Evolutionary conservation across 2,797 vertebrate genomes (phyloP), one percentile per base, ranked within the genome.

Genomic region (Oreortyx pictus): DNA sequence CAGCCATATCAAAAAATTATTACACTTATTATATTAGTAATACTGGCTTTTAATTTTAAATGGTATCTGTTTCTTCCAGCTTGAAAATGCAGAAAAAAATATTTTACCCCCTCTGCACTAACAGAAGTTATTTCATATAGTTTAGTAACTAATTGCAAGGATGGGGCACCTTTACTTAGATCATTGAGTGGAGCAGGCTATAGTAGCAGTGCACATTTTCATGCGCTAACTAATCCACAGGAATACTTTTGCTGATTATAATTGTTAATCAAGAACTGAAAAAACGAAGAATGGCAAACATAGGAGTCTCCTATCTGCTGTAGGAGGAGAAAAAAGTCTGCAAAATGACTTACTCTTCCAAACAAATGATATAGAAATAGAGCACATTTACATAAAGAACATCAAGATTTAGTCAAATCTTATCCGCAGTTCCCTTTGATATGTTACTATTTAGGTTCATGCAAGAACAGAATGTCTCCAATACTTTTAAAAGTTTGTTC

Each of bases 11-110:
- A 25, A 81, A n/a, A 56, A 84, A 70, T 9, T 78, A 73, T 81
- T 86, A 50, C 86, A 81, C 82, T 7, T 78, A 79, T 79, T 86
- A 54, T 86, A 79, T 87, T 80, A 91, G 86, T 86, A 94, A 76
- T 39, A 44, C 25, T 81, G 12, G 54, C 43, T 62, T n/a, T 23
- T 94, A 68, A 85, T 96, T 96, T 94, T 85, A 71, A 95, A 95
- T 80, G 20, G 14, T 65, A 84, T 57, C 23, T 31, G 56, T 35
- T 92, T 93, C 68, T 86, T 95, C 76, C 24, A 68, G 35, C 43
- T 94, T 52, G 14, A 86, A 81, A 47, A 60, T 44, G 44, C 14
- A 20, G 11, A 6, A 47, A 54, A 82, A 73, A 81, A 65, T 2
- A 23, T 80, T 82, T 76, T 80, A 74, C 27, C 50, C 54, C 12